Evolutionary conservation across 30 jellyfish, hydroid and myxozoan genomes (phyloP).

Genomic region (Cassiopea xamachana): DNA sequence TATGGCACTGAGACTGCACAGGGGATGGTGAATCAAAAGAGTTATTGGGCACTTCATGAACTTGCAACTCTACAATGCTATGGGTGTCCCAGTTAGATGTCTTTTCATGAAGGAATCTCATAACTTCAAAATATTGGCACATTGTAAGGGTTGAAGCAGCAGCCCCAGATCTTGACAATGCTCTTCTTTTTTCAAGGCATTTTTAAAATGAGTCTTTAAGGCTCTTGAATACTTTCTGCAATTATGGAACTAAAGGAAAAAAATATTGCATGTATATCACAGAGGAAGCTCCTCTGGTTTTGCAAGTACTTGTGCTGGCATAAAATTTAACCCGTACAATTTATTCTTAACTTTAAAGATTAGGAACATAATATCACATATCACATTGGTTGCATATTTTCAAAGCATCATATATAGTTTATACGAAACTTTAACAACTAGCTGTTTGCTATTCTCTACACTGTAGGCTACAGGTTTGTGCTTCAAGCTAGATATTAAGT

Average conservation of each 20-base stretch:
- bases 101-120: conserved; percentile 66
- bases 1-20: background rate
- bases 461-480: too few relatives aligned
- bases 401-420: too few relatives aligned
- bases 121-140: conserved; percentile 54
- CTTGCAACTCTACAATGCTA: conserved; percentile 11
- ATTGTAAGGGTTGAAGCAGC: conserved; percentile 54
- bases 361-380: too few relatives aligned
- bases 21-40: background rate
- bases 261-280: background rate
- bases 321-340: too few relatives aligned
- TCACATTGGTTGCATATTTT: too few relatives aligned
- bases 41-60: background rate
- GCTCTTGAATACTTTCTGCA: conserved; percentile 37
- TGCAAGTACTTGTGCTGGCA: too few relatives aligned
- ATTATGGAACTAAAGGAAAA: conserved; percentile 6
- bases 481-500: too few relatives aligned
- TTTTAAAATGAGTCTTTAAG: conserved; percentile 14
- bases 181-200: conserved; percentile 60
- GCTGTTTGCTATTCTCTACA: too few relatives aligned
- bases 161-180: conserved; percentile 70
- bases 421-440: too few relatives aligned
- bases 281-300: too few relatives aligned
- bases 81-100: conserved; percentile 40
- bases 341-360: too few relatives aligned